A percentile compares a stretch with the other conserved stretches of the same genome.
phyloP scores from a whole-genome alignment of 2,113 vertebrate species.

The Gopherus evgoodei region DNA sequence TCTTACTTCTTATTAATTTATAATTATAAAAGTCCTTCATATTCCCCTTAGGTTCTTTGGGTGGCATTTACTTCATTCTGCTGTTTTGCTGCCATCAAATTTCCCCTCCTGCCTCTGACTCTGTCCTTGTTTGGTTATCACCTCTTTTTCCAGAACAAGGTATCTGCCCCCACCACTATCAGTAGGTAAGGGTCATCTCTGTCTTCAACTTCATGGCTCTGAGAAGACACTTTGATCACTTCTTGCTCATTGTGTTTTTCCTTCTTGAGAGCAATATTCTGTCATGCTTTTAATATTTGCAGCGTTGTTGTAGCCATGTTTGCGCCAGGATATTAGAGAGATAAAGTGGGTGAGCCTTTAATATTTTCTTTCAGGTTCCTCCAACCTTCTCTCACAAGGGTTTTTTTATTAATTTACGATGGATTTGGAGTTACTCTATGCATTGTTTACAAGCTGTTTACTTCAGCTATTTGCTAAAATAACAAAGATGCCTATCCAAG shows the following conservation, averaged over 20 bases:
- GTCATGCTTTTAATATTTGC: neutral
- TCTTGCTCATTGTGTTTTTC: neutral
- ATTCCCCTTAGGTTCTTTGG: neutral
- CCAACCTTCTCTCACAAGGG: neutral
- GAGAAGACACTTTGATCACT: neutral
- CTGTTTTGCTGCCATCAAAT: neutral
- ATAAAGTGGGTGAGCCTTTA: neutral
- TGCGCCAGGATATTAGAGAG: too few species aligned
- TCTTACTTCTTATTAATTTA: neutral
- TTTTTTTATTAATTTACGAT: neutral
- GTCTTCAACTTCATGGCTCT: neutral
- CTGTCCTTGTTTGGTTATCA: neutral
- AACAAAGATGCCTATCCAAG: neutral
- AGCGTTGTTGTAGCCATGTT: too few species aligned
- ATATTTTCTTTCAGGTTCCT: neutral
- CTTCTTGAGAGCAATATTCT: neutral
- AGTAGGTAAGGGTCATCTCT: too few species aligned
- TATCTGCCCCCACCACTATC: too few species aligned
- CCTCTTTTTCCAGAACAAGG: neutral
- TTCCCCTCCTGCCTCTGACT: neutral
- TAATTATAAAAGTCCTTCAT: neutral
- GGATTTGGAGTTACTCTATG: slow-evolving; percentile 4
- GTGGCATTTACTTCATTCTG: neutral
- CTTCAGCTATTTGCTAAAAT: neutral
- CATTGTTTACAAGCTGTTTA: slow-evolving; percentile 1